A percentile compares a stretch with the other conserved stretches of the same genome.
Evolutionary conservation across 1,140 invertebrate species (phyloP).

Genomic region (Lepidurus arcticus): DNA sequence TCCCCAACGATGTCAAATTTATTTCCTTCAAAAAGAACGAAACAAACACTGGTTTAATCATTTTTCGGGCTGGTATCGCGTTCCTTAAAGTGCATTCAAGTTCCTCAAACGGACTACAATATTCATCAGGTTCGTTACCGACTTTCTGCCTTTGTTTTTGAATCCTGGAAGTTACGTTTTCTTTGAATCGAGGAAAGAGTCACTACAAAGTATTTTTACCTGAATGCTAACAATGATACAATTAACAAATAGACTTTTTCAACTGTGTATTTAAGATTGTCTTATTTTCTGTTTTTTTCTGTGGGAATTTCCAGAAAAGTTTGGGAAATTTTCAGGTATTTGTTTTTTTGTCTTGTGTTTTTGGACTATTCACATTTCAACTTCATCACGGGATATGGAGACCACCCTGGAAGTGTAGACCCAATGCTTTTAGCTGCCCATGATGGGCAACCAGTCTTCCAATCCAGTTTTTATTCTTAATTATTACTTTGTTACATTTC

Average conservation of each 20-base stretch:
- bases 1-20: no score
- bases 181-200: background rate
- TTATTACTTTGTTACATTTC: background rate
- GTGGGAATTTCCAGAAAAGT: background rate
- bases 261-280: no score
- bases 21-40: no score
- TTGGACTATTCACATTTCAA: background rate
- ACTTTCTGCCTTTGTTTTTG: background rate
- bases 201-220: background rate
- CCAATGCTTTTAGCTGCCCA: slow-evolving; percentile 3
- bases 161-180: background rate
- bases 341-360: no score
- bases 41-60: no score
- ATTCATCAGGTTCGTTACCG: background rate
- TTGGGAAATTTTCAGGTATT: background rate
- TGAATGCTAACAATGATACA: no score
- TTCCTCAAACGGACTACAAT: no score
- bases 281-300: no score
- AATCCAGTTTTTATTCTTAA: background rate
- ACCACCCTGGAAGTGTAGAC: background rate
- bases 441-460: slow-evolving; percentile 8
- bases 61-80: no score
- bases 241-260: no score
- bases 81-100: no score
- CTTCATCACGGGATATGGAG: background rate